Evolutionary conservation across 2,113 vertebrate species (phyloP), one percentile per base, ranked within the genome.

Genomic region (Atherinomorus stipes): DNA sequence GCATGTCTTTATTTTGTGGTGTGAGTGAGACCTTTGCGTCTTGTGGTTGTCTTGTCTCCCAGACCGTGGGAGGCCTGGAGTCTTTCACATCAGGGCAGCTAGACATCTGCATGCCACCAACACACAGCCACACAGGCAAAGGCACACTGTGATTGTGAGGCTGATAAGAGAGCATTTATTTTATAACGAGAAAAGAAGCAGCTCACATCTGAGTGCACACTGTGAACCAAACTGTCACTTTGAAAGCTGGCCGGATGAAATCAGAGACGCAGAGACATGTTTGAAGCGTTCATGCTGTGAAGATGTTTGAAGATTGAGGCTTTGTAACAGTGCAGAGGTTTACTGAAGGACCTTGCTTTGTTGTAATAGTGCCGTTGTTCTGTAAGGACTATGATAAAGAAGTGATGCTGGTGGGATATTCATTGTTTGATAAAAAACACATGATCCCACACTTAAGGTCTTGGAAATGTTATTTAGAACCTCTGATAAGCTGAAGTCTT

Each of bases 1-100:
- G 38, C 71, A 52, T 15, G 57, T 25, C 22, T 75, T 19, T 67
- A 38, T 47, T 44, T 23, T 57, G 21, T 71, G 44, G 62, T 19
- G 49, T 63, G 70, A 2, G 31, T 64, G 58, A 74, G 79, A 82
- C 61, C 52, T 86, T 89, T 90, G 88, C 91, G 79, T 91, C 92
- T 85, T 87, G 92, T 93, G 91, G 92, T 92, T 87, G 47, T 80
- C 71, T 86, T 62, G 8, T 67, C 47, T 80, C 50, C 78, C 81
- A 91, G 87, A 90, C 84, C 26, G 92, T 93, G 79, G 89, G 92
- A 90, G 89, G 92, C 77, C 50, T 85, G 86, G 85, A 90, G 86
- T 72, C 75, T 92, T 70, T 88, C 80, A 84, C 78, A 79, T 80
- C 74, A 73, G 76, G 60, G 74, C 71, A 71, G 64, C 45, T n/a